phyloP scores from a whole-genome alignment of 2,113 vertebrate species.

The Protobothrops mucrosquamatus region DNA sequence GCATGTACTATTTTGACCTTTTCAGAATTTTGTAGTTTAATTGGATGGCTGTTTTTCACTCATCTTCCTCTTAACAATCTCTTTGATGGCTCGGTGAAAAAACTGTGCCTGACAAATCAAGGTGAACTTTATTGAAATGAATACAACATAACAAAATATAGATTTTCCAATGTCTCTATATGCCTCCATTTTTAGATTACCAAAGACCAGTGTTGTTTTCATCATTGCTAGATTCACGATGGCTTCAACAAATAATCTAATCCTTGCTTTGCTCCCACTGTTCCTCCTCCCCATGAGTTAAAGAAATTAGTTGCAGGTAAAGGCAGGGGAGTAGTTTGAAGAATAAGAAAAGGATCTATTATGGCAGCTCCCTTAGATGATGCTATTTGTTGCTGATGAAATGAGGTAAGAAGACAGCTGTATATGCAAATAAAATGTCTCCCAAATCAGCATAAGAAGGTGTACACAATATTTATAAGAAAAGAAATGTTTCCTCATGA shows the following conservation, averaged over 20 bases:
- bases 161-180: neutral
- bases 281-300: neutral
- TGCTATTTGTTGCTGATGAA: constrained; percentile 47
- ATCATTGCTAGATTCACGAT: neutral
- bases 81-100: constrained; percentile 36
- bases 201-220: neutral
- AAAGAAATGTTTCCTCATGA: constrained; percentile 57
- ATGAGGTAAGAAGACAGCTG: constrained; percentile 59
- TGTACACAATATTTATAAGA: constrained; percentile 55
- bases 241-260: constrained; percentile 2
- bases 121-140: neutral
- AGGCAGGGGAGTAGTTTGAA: constrained; percentile 24
- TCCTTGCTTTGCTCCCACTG: neutral
- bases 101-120: constrained; percentile 37
- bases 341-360: constrained; percentile 44
- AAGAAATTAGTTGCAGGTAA: constrained; percentile 32
- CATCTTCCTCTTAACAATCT: constrained; percentile 31
- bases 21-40: constrained; percentile 50
- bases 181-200: neutral
- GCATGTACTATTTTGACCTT: constrained; percentile 51
- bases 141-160: neutral
- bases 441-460: constrained; percentile 64
- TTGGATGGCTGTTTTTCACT: constrained; percentile 35
- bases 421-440: constrained; percentile 67
- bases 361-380: constrained; percentile 46